Evolutionary conservation across 2,888 invertebrate species (phyloP), one percentile per base, ranked within the genome.

Genomic region (Oligia fasciuncula): DNA sequence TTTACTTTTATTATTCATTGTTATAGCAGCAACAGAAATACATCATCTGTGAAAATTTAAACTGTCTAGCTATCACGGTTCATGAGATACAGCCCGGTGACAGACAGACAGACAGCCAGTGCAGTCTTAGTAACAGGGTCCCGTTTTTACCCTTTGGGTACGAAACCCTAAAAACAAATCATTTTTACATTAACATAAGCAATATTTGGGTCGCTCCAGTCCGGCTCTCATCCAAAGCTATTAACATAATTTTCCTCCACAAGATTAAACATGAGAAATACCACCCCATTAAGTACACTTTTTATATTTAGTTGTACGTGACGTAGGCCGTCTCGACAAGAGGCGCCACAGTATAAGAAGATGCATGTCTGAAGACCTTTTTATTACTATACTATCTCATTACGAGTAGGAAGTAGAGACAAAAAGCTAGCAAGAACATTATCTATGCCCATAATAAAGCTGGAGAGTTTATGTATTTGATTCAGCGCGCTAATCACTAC

Each of bases 271-370:
- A 57, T 17, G 11, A 63, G 49, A 65, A 66, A 70, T 62, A 40
- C 66, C 54, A 66, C 49, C 60, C 80, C 60, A 17, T 66, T 75
- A 81, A 75, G 71, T 65, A 68, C 68, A 81, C 51, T 76, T 81
- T 75, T 73, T 66, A 73, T 66, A 62, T 85, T 19, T 62, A 17
- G 65, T 57, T 49, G 57, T 35, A 63, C 54, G 73, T 82, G 86
- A 77, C 57, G 65, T 66, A 60, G 62, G 23, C 35, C 23, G 69
- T 65, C 65, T 76, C 76, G 69, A 69, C 65, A 8, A 70, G 76
- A 43, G 77, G 72, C 86, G 83, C 77, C 86, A 46, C 19, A 19
- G 3, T 73, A 35, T 51, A 75, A 65, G 67, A 23, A 67, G 23
- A 54, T 76, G 77, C 43, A 76, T 62, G 60, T 46, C n/a, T 81